Evolutionary conservation across 1,140 invertebrate species (phyloP).

Genomic region (Zaprionus gabonicus): DNA sequence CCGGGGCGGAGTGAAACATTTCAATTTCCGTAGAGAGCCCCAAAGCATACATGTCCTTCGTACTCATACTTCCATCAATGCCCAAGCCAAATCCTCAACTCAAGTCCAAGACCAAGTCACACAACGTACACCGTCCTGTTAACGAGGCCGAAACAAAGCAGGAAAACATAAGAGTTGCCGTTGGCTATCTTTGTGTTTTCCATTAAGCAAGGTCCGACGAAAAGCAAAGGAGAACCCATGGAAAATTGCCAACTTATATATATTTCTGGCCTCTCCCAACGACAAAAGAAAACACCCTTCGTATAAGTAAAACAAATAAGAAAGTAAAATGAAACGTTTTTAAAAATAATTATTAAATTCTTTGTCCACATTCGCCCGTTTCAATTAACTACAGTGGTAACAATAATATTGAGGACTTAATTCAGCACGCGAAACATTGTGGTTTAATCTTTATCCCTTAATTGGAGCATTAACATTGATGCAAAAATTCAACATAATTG

Average conservation of each 20-base stretch:
- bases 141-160: slow-evolving; percentile 40
- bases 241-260: slow-evolving; percentile 33
- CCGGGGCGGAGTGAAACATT: slow-evolving; percentile 62
- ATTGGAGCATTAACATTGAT: not conserved
- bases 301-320: slow-evolving; percentile 22
- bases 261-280: slow-evolving; percentile 29
- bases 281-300: not conserved
- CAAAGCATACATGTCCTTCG: slow-evolving; percentile 43
- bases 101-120: not conserved
- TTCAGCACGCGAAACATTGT: not conserved
- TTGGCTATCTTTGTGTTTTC: slow-evolving; percentile 64
- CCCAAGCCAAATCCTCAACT: not conserved
- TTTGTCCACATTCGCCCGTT: not conserved
- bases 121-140: not conserved
- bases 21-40: slow-evolving; percentile 71
- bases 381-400: not conserved
- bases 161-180: slow-evolving; percentile 63
- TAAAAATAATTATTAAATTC: not conserved
- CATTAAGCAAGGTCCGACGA: slow-evolving; percentile 51
- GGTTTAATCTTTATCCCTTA: not conserved
- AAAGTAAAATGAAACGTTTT: not conserved
- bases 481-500: not conserved
- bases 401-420: not conserved
- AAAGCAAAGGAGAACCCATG: slow-evolving; percentile 29
- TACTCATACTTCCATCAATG: slow-evolving; percentile 17